Percentiles rank a stretch among this genome's conserved stretches.
Conservation (phyloP, 2,797 vertebrate genomes). For the Falco naumanni region DNA sequence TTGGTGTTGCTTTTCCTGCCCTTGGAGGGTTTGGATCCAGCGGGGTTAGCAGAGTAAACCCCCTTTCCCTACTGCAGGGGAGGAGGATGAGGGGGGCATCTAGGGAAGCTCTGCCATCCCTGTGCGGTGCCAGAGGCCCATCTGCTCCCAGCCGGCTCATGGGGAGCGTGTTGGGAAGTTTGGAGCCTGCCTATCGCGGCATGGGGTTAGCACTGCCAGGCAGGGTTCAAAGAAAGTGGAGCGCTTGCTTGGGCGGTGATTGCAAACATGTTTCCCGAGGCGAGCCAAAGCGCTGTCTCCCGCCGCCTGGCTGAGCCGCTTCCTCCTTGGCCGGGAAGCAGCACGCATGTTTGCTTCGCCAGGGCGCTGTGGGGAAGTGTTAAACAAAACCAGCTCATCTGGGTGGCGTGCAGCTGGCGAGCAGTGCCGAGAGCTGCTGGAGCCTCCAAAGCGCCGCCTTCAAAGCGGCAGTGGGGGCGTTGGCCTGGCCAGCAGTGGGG, state of each 20-base stretch:
- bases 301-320: neutral
- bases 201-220: neutral
- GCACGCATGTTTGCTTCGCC: neutral
- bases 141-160: neutral
- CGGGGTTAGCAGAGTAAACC: neutral
- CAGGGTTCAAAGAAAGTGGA: neutral
- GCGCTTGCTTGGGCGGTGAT: neutral
- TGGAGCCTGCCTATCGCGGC: neutral
- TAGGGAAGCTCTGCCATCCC: neutral
- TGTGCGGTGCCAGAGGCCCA: fast-evolving
- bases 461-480: neutral
- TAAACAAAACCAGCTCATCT: neutral
- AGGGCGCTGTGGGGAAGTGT: fast-evolving
- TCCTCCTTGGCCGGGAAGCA: neutral
- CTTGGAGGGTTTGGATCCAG: neutral
- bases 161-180: neutral
- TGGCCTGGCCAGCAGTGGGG: neutral
- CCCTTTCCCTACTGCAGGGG: neutral
- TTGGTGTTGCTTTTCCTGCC: neutral
- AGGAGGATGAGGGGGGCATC: no score
- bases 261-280: neutral
- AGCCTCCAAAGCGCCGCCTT: neutral
- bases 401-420: neutral
- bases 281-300: neutral
- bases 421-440: neutral